phyloP scores from a whole-genome alignment of 2,797 vertebrate genomes.

The Schizothorax lantsangensis region DNA sequence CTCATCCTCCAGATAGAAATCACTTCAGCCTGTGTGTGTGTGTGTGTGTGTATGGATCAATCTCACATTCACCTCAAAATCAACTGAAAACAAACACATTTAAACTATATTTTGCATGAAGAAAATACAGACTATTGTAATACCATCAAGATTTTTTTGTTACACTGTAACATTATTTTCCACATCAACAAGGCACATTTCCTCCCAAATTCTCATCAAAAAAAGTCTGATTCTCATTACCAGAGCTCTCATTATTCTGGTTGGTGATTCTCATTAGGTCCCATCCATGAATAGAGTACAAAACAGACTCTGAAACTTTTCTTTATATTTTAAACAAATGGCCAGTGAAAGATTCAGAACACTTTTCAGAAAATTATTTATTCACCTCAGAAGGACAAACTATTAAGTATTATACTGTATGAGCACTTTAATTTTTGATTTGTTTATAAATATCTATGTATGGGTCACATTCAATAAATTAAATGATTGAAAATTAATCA shows the following conservation, averaged over 20 bases:
- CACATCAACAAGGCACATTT: neutral
- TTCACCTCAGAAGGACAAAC: neutral
- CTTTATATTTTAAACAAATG: neutral
- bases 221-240: neutral
- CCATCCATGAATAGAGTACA: neutral
- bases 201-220: neutral
- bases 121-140: neutral
- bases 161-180: neutral
- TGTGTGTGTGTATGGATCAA: slow-evolving; percentile 13
- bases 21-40: slow-evolving; percentile 43
- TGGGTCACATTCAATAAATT: no score
- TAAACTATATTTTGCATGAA: neutral
- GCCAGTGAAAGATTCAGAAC: neutral
- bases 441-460: no score
- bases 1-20: slow-evolving; percentile 69
- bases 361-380: neutral
- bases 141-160: neutral
- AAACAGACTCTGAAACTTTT: neutral
- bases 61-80: slow-evolving; percentile 2
- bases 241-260: neutral
- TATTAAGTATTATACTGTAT: neutral
- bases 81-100: neutral
- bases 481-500: no score
- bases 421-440: no score
- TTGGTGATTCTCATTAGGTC: neutral